Evolutionary conservation across 1,140 invertebrate genomes (phyloP), one percentile per base, ranked within the genome.

Genomic region (Littorina saxatilis): DNA sequence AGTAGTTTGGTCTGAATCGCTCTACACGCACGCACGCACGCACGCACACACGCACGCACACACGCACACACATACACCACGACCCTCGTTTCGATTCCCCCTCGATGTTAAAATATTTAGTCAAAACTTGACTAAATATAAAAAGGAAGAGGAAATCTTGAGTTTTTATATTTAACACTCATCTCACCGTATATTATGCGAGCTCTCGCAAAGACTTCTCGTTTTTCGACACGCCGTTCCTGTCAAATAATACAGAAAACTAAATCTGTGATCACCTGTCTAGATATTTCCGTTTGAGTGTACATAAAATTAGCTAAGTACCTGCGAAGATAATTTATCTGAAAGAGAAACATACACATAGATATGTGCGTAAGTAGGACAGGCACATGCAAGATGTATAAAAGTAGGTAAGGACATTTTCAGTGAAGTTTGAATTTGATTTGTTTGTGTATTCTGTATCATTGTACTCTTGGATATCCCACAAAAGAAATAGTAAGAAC

Each of bases 21-120:
- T n/a, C n/a, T n/a, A 61, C 58, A 61, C 58, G n/a, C 58, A 61
- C 58, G n/a, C 58, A 61, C 58, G n/a, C 58, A 61, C 58, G n/a
- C 58, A 61, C 58, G n/a, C 58, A 61, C 58, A 61, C 58, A 61
- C 58, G n/a, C 58, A 61, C 58, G 27, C 58, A 61, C 58, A 61
- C 58, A 29, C 58, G n/a, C 27, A 4, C 9, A 9, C 23, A 61
- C 20, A 9, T 13, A 7, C 20, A 61, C 27, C 20, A 61, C 9
- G 58, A 61, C n/a, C n/a, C n/a, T n/a, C n/a, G n/a, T n/a, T n/a
- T n/a, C n/a, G n/a, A n/a, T n/a, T n/a, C n/a, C n/a, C n/a, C n/a
- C n/a, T n/a, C n/a, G n/a, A n/a, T n/a, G n/a, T n/a, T n/a, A n/a
- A 29, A n/a, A 29, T 23, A 23, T 13, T 13, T 4, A 61, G 58